Evolutionary conservation across 2,113 vertebrate species (phyloP), one percentile per base, ranked within the genome.

Genomic region (Callaeas wilsoni): DNA sequence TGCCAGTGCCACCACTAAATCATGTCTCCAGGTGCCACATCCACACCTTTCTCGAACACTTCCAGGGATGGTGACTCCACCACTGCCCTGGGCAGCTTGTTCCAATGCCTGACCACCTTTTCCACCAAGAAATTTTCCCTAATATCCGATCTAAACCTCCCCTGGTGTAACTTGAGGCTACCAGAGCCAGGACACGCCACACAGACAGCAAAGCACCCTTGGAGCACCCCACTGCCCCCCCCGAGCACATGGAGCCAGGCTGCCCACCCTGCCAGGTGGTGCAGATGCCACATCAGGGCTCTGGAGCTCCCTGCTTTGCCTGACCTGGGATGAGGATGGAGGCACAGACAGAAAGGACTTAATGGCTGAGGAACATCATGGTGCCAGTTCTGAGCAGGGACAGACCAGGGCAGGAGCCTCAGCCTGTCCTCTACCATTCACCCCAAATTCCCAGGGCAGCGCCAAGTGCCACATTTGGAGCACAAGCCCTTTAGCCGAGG

Each of bases 321-420:
- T 68, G 44, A 4, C 37, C 42, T 27, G 55, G 55, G 30, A 6
- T 1, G 3, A 41, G 44, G 60, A 50, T 21, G 60, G 55, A 71
- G 53, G 73, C 78, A 80, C 0, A 18, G 32, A 26, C 11, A 47
- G 39, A 17, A 37, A 26, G 21, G 37, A 33, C 68, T 59, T 52
- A 15, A 11, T 0, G 0, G 26, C 6, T 60, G 46, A 46, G 62
- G 63, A 71, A 27, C 6, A 13, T 18, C 44, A 42, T 0, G 1
- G 41, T 23, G 35, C n/a, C 67, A n/a, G 35, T 1, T 1, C 37
- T n/a, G 69, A 37, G 50, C 2, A 3, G 23, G 26, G 30, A n/a
- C 50, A 27, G 50, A 62, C 3, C 1, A 1, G 0, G 1, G 17
- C 3, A 12, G 75, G 35, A 79, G 32, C 30, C 76, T 42, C 44